Conservation (phyloP, 2,113 vertebrate species). For the Piliocolobus tephrosceles region DNA sequence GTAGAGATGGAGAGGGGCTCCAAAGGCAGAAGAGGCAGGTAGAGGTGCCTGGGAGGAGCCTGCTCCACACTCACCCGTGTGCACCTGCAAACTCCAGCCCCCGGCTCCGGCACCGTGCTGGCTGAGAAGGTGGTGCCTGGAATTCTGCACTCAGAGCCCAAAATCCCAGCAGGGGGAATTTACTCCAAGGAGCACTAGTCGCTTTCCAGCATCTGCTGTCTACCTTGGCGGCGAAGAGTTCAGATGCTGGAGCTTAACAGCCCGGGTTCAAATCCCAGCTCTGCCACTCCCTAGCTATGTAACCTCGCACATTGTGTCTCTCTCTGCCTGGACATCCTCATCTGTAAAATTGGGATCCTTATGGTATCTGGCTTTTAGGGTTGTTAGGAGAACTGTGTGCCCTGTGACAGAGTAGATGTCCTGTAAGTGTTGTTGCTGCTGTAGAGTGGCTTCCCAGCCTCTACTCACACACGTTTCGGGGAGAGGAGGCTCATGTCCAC, state of each 20-base stretch:
- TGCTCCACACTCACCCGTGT: background rate
- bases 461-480: accelerated
- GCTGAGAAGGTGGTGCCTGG: background rate
- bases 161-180: background rate
- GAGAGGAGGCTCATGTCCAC: background rate
- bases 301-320: background rate
- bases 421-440: background rate
- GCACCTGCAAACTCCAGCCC: background rate
- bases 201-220: background rate
- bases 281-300: background rate
- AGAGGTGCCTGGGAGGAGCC: background rate
- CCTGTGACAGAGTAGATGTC: background rate
- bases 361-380: background rate
- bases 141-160: background rate
- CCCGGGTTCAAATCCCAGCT: background rate
- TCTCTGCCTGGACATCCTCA: background rate
- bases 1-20: background rate
- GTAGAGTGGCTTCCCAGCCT: background rate
- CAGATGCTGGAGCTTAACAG: background rate
- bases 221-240: background rate
- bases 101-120: background rate
- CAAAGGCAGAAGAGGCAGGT: background rate
- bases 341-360: background rate
- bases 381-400: background rate
- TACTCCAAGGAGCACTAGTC: background rate